Base-by-base conservation (phyloP, 1,140 invertebrate genomes). In the Asobara japonica region DNA sequence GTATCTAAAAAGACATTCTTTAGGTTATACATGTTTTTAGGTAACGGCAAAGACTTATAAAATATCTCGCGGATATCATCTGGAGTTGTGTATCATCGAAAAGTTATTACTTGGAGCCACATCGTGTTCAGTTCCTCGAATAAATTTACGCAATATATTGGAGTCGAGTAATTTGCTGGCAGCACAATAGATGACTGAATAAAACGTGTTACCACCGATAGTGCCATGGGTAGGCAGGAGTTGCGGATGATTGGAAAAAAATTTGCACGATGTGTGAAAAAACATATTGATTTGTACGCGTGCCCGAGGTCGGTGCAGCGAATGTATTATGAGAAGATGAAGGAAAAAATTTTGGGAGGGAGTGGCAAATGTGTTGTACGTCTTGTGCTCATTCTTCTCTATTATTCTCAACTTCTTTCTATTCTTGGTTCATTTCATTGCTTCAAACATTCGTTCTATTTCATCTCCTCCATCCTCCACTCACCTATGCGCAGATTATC, bases 211-310 rank as follows among this genome's bases (percentile, higher is more conserved):
- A 25, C 13, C 27, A 64, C 13, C 16, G 33, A 31, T 30, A 29
- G 31, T 3, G 27, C 1, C 10, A 36, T 3, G 11, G 61, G 51
- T 2, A 27, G 29, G 36, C 30, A 33, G 33, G 20, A 4, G 62
- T 36, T 33, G 62, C 16, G 41, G 75, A 66, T 79, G 77, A 83
- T 83, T 80, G 79, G 70, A 75, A 72, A 80, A 81, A 82, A 78
- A 71, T 81, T 69, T 60, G 76, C 6, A 38, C 74, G 79, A 80
- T 80, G 79, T 82, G 81, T 77, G 18, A 76, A 77, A 78, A 79
- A 79, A 80, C 41, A 13, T 83, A 84, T 84, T 81, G 81, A 84
- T 84, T 83, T 81, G 78, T 80, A 77, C 78, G 79, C 77, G 77
- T 80, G 79, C 76, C 70, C 80, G 77, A 74, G 72, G 70, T 73